Evolutionary conservation across 2,113 vertebrate genomes (phyloP), one percentile per base, ranked within the genome.

Genomic region (Sminthopsis crassicaudata): DNA sequence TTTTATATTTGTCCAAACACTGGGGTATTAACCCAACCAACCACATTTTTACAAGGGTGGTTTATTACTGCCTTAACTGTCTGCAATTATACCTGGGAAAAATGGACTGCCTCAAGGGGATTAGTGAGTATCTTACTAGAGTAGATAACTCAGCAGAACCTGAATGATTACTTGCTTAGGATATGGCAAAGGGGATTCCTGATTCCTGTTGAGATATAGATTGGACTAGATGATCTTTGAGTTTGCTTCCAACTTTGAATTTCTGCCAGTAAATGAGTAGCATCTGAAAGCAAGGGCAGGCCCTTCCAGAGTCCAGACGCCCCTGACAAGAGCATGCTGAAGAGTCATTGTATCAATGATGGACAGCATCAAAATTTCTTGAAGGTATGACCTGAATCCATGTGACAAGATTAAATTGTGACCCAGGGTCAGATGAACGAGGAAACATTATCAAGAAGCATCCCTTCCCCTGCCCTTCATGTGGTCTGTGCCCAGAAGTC

Each of bases 381-480:
- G 67, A n/a, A 42, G 67, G n/a, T 22, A 84, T 2, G 8, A 84
- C 22, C n/a, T 84, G n/a, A n/a, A 84, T 23, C 19, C 16, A 84
- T 0, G 2, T 23, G n/a, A n/a, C n/a, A 22, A 22, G 5, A n/a
- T 67, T n/a, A 30, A 90, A 16, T 24, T 94, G 92, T 53, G n/a
- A 46, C 26, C 26, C 16, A 57, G 57, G 48, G 93, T 46, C 6
- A 53, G 24, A 89, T 94, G 11, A 90, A 53, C 92, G 24, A 76
- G 22, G 0, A 25, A 88, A 57, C 2, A 8, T 93, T 76, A 19
- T 25, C 10, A 96, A 94, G 55, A 25, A 25, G 67, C 16, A 60
- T 12, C 0, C 14, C 12, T 8, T 14, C 30, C 8, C 3, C 27
- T 5, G 5, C 16, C 16, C 30, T 26, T 0, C 67, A 25, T 2